Conservation (phyloP, 2,888 invertebrate species). For the Acleris sparsana region DNA sequence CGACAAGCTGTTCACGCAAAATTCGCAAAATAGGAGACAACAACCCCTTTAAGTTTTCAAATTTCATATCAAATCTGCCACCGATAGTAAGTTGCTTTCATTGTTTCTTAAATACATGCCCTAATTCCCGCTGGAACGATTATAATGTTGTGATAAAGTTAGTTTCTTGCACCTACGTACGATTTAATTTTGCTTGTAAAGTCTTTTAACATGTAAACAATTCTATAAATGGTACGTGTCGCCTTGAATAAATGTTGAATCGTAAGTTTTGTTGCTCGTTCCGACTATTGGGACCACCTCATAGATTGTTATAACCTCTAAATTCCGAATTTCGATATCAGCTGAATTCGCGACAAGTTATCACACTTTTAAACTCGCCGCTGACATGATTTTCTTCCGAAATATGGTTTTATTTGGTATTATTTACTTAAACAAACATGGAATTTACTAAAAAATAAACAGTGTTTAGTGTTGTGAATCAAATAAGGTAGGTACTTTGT, state of each 20-base stretch:
- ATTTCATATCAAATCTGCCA: slow-evolving; percentile 83
- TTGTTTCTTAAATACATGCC: slow-evolving; percentile 26
- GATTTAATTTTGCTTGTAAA: slow-evolving; percentile 20
- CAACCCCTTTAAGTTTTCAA: slow-evolving; percentile 81
- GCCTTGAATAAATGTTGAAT: slow-evolving; percentile 21
- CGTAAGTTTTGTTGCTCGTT: slow-evolving; percentile 11
- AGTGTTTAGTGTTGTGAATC: too few species aligned
- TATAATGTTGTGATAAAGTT: slow-evolving; percentile 6
- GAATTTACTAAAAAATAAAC: too few species aligned
- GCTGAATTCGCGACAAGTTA: slow-evolving; percentile 27
- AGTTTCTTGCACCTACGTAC: slow-evolving; percentile 10
- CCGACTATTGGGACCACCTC: slow-evolving; percentile 5
- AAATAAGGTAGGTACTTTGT: too few species aligned
- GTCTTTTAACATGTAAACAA: slow-evolving; percentile 30
- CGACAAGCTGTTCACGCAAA: slow-evolving; percentile 71
- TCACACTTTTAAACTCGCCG: neutral
- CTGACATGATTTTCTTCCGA: neutral
- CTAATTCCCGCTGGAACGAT: neutral
- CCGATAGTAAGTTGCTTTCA: slow-evolving; percentile 72
- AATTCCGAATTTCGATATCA: slow-evolving; percentile 21
- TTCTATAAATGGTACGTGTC: slow-evolving; percentile 14
- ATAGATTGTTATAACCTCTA: slow-evolving; percentile 28
- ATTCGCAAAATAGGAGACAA: slow-evolving; percentile 83
- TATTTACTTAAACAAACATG: neutral
- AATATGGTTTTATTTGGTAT: neutral